Base-by-base conservation (phyloP, 2,888 invertebrate species). In the Coelinius sp. region DNA sequence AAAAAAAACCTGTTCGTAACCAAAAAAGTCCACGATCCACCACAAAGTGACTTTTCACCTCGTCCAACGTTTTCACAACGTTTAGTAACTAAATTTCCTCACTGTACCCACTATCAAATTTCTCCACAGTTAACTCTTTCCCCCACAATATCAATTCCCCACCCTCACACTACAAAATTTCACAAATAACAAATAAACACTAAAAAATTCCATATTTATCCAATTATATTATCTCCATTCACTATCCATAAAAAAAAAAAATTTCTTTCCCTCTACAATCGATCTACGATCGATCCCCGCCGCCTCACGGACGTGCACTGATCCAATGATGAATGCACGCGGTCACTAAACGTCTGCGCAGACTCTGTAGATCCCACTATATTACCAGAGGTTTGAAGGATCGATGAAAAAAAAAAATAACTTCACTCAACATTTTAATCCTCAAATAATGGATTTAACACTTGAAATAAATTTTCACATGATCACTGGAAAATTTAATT, bases 41-140 rank as follows among this genome's bases (percentile, higher is more conserved):
- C 14, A 20, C 41, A 35, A 17, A 31, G 7, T 20, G 17, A 44
- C 25, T 25, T 49, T 10, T 31, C 27, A 46, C 46, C 25, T 41
- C 44, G 49, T 66, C 35, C 14, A 25, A 66, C 49, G 65, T 66
- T 66, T 66, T 66, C 65, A 66, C 65, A 27, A 49, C 65, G 65
- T 31, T 66, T 66, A 66, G 65, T 66, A 66, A 14, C 46, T n/a
- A n/a, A n/a, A n/a, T n/a, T n/a, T 66, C 27, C 25, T 22, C 65
- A 66, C 44, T 44, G 20, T 35, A 59, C 31, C 59, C 35, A 35
- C 31, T 59, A 59, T 59, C 59, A 31, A 31, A 31, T 59, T 10
- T 17, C 49, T 22, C n/a, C n/a, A 14, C 14, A 20, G 1, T n/a
- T 8, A 8, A n/a, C 31, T n/a, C 20, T 17, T 35, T 12, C 25